Evolutionary conservation across 2,113 vertebrate species (phyloP).

Genomic region (Heliornis fulica): DNA sequence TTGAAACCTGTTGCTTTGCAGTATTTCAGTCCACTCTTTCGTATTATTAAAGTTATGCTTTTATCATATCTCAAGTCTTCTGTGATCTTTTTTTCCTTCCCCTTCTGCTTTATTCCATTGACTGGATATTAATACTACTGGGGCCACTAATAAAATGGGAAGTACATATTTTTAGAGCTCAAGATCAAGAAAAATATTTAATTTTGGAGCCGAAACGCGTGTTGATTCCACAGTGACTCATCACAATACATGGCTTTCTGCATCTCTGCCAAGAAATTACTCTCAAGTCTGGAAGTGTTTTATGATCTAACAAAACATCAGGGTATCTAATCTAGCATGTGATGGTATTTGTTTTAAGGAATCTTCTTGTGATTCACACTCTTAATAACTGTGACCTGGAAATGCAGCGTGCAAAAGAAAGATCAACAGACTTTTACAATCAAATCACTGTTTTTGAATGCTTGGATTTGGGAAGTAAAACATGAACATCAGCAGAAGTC

Average conservation of each 20-base stretch:
- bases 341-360: background rate
- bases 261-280: background rate
- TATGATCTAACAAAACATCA: background rate
- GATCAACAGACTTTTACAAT: background rate
- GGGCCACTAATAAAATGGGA: background rate
- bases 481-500: background rate
- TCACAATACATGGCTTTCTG: background rate
- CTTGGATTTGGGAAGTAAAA: background rate
- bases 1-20: background rate
- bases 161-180: background rate
- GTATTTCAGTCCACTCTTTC: background rate
- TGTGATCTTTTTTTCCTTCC: background rate
- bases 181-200: background rate
- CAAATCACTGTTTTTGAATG: background rate
- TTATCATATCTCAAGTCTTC: background rate
- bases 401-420: background rate
- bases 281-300: background rate
- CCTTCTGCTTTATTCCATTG: no score
- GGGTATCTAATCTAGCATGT: background rate
- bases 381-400: background rate
- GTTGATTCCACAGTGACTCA: background rate
- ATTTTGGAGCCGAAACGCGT: background rate
- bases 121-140: background rate
- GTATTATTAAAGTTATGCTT: constrained; percentile 7
- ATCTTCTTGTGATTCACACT: background rate